Evolutionary conservation across 1,140 invertebrate species (phyloP).

Genomic region (Pogonognathellus flavescens): DNA sequence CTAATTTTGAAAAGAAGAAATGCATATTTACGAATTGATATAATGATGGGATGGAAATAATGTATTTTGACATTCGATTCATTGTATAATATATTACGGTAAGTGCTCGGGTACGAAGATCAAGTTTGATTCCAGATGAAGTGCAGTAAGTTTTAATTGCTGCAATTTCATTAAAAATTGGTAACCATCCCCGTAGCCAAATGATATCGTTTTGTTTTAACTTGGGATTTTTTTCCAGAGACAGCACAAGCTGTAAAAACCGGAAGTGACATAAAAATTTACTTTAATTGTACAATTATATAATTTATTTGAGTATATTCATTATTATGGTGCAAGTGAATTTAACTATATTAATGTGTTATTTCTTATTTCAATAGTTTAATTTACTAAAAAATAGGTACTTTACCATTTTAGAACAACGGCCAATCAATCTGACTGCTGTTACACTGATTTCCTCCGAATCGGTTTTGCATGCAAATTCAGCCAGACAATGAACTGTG

Average conservation of each 20-base stretch:
- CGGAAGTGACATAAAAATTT: too few species aligned
- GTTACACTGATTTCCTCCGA: conserved; percentile 99
- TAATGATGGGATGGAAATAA: too few species aligned
- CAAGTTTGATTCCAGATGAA: conserved; percentile 92
- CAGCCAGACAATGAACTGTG: conserved; percentile 98
- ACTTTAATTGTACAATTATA: too few species aligned
- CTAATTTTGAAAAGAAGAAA: conserved; percentile 68
- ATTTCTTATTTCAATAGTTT: too few species aligned
- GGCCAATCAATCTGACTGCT: conserved; percentile 94
- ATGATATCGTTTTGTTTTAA: conserved; percentile 89
- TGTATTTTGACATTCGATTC: too few species aligned
- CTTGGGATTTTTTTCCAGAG: conserved; percentile 74
- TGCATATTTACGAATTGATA: conserved; percentile 2
- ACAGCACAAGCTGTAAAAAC: neutral
- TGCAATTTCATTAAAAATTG: conserved; percentile 95
- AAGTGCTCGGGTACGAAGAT: conserved; percentile 87
- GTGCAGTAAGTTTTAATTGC: conserved; percentile 77
- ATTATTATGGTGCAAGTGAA: too few species aligned
- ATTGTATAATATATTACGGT: too few species aligned
- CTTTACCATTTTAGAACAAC: conserved; percentile 82
- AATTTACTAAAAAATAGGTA: neutral
- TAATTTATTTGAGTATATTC: too few species aligned
- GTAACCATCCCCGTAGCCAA: conserved; percentile 99
- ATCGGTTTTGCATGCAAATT: conserved; percentile 98
- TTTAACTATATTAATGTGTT: too few species aligned